Percentiles rank a stretch among this genome's conserved stretches.
Conservation (phyloP, 2,888 invertebrate species). For the Flexamia atlantica region DNA sequence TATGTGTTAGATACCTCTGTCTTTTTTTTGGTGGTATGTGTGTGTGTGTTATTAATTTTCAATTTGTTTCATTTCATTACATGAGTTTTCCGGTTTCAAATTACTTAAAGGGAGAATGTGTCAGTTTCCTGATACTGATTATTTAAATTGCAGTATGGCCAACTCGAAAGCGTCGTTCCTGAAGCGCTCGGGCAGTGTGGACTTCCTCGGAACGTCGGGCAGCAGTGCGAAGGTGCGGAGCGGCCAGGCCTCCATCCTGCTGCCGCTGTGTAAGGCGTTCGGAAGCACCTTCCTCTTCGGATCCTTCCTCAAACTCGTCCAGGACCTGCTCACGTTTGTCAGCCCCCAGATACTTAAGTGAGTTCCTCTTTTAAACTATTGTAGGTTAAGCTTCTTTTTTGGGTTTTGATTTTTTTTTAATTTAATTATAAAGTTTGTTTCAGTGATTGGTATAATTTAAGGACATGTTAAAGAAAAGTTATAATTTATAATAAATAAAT, state of each 20-base stretch:
- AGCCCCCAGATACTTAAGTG: slow-evolving; percentile 94
- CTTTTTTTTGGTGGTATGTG: too few relatives aligned
- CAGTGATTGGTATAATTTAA: too few relatives aligned
- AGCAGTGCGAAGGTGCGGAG: background rate
- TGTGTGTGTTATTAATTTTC: too few relatives aligned
- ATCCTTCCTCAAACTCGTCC: slow-evolving; percentile 87
- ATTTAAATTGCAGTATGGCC: slow-evolving; percentile 31
- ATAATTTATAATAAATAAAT: too few relatives aligned
- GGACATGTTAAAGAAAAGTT: too few relatives aligned
- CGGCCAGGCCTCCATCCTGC: slow-evolving; percentile 87
- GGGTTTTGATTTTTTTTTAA: too few relatives aligned
- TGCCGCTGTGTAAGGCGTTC: slow-evolving; percentile 91
- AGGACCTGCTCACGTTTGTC: slow-evolving; percentile 91
- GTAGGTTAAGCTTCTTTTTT: too few relatives aligned
- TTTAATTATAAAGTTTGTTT: too few relatives aligned
- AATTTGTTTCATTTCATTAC: too few relatives aligned
- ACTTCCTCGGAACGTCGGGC: slow-evolving; percentile 75
- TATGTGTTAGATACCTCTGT: too few relatives aligned
- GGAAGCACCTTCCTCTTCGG: slow-evolving; percentile 93
- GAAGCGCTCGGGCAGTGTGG: slow-evolving; percentile 84
- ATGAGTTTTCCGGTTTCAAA: too few relatives aligned
- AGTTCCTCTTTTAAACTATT: slow-evolving; percentile 70
- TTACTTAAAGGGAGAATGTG: too few relatives aligned
- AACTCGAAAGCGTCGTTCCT: slow-evolving; percentile 75
- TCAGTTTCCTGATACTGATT: slow-evolving; percentile 8